These are phyloP conservation scores for Nephrotoma appendiculata DNA, from an alignment of 2,888 invertebrate genomes.

Conservation along the genomic window DNA sequence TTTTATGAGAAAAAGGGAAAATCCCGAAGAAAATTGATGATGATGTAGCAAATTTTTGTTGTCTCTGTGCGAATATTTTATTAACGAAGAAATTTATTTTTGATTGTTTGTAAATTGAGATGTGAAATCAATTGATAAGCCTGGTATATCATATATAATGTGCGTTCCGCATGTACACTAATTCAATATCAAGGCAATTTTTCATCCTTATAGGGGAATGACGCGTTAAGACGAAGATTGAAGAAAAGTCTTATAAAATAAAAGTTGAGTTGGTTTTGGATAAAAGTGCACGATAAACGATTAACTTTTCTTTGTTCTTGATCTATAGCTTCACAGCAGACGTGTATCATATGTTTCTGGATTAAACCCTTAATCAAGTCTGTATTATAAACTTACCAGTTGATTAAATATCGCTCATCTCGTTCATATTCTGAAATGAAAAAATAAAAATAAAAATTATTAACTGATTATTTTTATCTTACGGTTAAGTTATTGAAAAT, in stretches of 20 bases:
- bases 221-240: background rate
- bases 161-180: background rate
- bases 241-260: background rate
- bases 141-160: background rate
- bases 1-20: background rate
- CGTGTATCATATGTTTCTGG: too few relatives aligned
- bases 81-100: background rate
- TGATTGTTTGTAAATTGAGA: background rate
- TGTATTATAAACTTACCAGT: too few relatives aligned
- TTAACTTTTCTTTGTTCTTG: too few relatives aligned
- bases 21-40: background rate
- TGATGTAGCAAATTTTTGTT: background rate
- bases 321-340: too few relatives aligned
- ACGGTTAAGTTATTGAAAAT: too few relatives aligned
- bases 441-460: too few relatives aligned
- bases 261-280: background rate
- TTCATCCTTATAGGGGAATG: background rate
- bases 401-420: too few relatives aligned
- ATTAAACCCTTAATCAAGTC: too few relatives aligned
- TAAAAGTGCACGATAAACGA: too few relatives aligned
- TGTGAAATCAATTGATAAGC: background rate
- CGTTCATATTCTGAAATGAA: too few relatives aligned
- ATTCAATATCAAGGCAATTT: background rate
- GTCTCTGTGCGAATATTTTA: background rate
- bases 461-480: too few relatives aligned